phyloP scores from a whole-genome alignment of 2,113 vertebrate species.

The Syngnathus typhle region DNA sequence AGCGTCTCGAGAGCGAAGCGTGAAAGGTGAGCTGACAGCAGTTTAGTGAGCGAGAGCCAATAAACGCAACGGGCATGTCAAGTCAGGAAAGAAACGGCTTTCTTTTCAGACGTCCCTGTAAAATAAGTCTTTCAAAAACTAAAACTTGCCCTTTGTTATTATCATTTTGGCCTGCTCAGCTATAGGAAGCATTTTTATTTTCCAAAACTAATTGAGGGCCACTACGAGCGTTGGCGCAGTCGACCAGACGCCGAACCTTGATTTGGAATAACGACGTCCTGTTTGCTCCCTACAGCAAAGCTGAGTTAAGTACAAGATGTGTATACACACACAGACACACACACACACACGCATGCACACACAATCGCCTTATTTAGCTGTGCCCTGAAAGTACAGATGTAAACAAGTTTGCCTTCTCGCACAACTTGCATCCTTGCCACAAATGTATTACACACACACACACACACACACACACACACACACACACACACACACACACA shows the following conservation, averaged over 20 bases:
- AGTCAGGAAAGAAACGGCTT: not conserved
- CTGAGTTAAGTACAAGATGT: not conserved
- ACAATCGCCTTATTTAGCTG: conserved; percentile 12
- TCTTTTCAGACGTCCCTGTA: not conserved
- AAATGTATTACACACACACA: not conserved
- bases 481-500: not conserved
- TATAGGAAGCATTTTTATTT: too few species aligned
- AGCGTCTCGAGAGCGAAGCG: not conserved
- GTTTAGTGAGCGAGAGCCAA: not conserved
- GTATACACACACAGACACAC: not conserved
- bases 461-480: not conserved
- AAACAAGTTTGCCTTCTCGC: conserved; percentile 1
- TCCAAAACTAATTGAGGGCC: not conserved
- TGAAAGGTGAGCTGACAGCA: conserved; percentile 18
- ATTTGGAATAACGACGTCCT: not conserved
- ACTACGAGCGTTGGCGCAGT: not conserved
- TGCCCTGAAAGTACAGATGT: conserved; percentile 3
- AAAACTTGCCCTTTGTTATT: too few species aligned
- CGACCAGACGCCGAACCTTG: not conserved
- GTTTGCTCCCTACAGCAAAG: conserved; percentile 6
- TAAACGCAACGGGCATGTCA: not conserved
- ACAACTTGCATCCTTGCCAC: conserved; percentile 1
- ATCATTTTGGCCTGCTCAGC: too few species aligned
- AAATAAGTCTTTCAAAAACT: not conserved
- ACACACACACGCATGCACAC: not conserved